Evolutionary conservation across 1,140 invertebrate genomes (phyloP).

Genomic region (Anoplolepis gracilipes): DNA sequence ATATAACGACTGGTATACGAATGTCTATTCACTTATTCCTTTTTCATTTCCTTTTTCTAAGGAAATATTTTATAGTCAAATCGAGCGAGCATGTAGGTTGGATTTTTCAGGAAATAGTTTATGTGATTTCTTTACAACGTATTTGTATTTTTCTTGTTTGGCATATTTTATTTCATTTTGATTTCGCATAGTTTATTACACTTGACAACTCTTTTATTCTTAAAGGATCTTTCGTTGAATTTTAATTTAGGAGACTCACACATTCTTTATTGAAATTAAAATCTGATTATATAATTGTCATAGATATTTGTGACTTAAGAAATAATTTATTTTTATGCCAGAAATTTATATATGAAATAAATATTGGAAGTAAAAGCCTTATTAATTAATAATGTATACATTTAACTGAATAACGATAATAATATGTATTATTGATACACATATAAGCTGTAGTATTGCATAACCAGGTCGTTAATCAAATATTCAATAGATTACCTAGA

Average conservation of each 20-base stretch:
- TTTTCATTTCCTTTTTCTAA: background rate
- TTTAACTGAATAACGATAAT: background rate
- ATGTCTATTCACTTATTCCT: too few species aligned
- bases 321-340: constrained; percentile 8
- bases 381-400: constrained; percentile 12
- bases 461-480: constrained; percentile 1
- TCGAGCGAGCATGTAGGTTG: background rate
- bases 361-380: constrained; percentile 1
- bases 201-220: background rate
- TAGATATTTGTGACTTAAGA: background rate
- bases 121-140: background rate
- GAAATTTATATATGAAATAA: background rate
- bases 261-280: background rate
- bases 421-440: background rate
- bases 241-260: background rate
- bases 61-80: constrained; percentile 29
- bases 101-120: constrained; percentile 13
- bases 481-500: constrained; percentile 33
- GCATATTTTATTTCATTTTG: background rate
- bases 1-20: background rate
- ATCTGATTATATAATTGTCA: too few species aligned
- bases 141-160: background rate
- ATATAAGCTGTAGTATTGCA: background rate
- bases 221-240: background rate
- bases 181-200: background rate